These are phyloP conservation scores for Cirrhinus molitorella DNA, from an alignment of 2,797 vertebrate species.

Conservation along the genomic window DNA sequence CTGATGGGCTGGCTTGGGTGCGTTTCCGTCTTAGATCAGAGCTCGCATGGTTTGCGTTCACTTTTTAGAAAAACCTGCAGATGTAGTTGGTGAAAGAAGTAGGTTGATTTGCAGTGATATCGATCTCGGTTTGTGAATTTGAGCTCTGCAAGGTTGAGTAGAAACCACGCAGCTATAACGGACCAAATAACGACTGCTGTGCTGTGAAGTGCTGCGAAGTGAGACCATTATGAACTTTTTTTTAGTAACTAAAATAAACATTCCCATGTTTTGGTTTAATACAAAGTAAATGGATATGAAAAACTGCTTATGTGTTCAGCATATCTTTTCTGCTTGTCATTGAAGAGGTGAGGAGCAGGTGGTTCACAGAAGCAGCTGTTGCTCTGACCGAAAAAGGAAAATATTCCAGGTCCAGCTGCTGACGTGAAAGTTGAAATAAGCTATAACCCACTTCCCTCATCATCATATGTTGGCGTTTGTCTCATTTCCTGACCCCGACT, in stretches of 20 bases:
- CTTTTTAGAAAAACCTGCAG: background rate
- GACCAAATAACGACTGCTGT: slow-evolving; percentile 21
- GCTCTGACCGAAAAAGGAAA: slow-evolving; percentile 67
- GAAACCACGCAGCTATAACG: slow-evolving; percentile 2
- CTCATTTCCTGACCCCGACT: slow-evolving; percentile 80
- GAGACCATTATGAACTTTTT: background rate
- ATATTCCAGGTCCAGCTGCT: slow-evolving; percentile 71
- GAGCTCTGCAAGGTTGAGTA: background rate
- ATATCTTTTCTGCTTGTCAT: slow-evolving; percentile 61
- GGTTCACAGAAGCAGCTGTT: slow-evolving; percentile 70
- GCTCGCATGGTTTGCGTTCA: background rate
- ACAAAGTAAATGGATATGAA: background rate
- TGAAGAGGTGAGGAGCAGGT: slow-evolving; percentile 74
- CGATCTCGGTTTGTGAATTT: background rate
- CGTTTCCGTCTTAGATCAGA: slow-evolving; percentile 13
- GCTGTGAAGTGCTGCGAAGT: background rate
- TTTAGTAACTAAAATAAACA: background rate
- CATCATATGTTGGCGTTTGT: slow-evolving; percentile 70
- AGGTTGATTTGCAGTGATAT: background rate
- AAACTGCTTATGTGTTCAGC: background rate
- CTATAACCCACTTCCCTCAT: slow-evolving; percentile 74
- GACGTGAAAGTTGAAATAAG: slow-evolving; percentile 78
- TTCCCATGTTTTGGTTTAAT: background rate
- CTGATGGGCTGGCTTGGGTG: background rate
- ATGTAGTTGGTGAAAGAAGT: background rate